Evolutionary conservation across 2,888 invertebrate genomes (phyloP).

Genomic region (Drosophila austrosaltans): DNA sequence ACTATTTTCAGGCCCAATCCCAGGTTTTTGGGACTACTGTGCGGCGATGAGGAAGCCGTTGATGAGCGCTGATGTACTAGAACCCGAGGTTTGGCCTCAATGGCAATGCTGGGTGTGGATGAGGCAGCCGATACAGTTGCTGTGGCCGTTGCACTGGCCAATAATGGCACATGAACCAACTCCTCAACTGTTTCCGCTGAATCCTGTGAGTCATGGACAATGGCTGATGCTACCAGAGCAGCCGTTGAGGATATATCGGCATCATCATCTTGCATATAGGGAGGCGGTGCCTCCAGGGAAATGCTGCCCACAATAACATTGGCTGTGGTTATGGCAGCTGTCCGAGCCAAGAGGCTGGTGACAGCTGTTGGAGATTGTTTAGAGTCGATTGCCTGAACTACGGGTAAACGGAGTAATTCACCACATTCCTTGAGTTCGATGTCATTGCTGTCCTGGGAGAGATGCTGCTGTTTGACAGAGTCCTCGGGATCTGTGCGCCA

Average conservation of each 20-base stretch:
- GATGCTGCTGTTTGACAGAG: conserved; percentile 63
- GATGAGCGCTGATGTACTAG: conserved; percentile 81
- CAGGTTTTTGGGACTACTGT: conserved; percentile 78
- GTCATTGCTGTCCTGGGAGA: conserved; percentile 65
- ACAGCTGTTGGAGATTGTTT: conserved; percentile 60
- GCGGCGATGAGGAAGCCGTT: conserved; percentile 78
- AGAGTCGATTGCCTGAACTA: conserved; percentile 53
- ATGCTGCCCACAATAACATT: conserved; percentile 83
- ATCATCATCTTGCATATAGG: conserved; percentile 80
- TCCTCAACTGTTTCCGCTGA: conserved; percentile 80
- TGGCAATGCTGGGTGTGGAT: conserved; percentile 57
- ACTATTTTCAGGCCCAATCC: conserved; percentile 73
- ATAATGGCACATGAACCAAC: conserved; percentile 70
- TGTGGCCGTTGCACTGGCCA: conserved; percentile 60
- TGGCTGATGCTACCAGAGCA: conserved; percentile 58
- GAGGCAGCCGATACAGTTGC: conserved; percentile 53
- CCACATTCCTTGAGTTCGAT: conserved; percentile 71
- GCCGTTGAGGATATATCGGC: conserved; percentile 60
- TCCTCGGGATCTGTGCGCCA: conserved; percentile 81
- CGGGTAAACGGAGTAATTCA: conserved; percentile 68
- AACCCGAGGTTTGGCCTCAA: conserved; percentile 68
- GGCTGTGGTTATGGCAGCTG: conserved; percentile 80
- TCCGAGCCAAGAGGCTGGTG: conserved; percentile 69
- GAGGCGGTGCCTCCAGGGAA: conserved; percentile 82
- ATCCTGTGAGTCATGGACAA: conserved; percentile 72